Evolutionary conservation across 53 echinoderm and acorn worm species (phyloP).

Genomic region (Pentamera pediparva): DNA sequence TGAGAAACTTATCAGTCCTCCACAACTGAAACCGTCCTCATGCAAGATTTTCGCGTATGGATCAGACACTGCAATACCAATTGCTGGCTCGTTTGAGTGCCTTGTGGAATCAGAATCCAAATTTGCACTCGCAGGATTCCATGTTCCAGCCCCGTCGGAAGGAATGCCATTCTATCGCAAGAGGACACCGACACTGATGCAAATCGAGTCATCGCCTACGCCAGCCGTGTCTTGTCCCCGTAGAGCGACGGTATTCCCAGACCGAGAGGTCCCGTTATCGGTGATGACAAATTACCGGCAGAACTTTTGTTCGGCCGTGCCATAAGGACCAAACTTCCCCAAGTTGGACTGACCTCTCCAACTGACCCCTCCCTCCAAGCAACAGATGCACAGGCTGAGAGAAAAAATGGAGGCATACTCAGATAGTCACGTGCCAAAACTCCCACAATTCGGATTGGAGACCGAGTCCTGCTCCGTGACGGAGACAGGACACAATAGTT

Average conservation of each 20-base stretch:
- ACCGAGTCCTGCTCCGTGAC: no score
- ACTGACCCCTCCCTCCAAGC: no score
- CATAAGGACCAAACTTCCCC: slow-evolving; percentile 28
- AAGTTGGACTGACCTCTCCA: no score
- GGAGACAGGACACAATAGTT: no score
- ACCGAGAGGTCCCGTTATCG: no score
- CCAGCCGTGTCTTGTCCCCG: no score
- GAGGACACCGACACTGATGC: not conserved
- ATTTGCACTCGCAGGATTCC: not conserved
- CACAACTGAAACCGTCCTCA: not conserved
- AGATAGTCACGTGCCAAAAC: no score
- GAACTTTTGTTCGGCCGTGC: slow-evolving; percentile 22
- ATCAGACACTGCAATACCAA: not conserved
- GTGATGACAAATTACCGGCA: slow-evolving; percentile 24
- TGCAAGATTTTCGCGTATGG: not conserved
- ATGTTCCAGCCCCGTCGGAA: slow-evolving; percentile 47
- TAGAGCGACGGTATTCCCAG: slow-evolving; percentile 55
- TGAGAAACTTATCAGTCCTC: not conserved
- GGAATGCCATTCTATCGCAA: slow-evolving; percentile 42
- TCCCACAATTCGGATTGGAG: no score
- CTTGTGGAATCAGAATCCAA: slow-evolving; percentile 9
- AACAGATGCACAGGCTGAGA: no score
- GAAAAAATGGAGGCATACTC: no score
- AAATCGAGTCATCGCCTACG: slow-evolving; percentile 10
- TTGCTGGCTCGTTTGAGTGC: not conserved